Evolutionary conservation across 2,797 vertebrate species (phyloP).

Genomic region (Prunella strophiata): DNA sequence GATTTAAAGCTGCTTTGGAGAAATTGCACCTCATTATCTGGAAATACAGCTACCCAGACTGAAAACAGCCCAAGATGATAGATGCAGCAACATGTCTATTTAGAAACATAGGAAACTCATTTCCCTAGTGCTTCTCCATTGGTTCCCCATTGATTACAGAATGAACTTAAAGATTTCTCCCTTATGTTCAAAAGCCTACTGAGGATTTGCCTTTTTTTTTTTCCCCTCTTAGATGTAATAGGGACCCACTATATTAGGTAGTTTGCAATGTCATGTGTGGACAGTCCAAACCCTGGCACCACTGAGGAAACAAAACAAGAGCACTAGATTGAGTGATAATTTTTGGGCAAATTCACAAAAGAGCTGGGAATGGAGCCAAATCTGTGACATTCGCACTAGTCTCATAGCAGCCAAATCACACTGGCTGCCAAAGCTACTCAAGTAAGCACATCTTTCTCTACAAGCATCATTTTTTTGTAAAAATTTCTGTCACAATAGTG

Average conservation of each 20-base stretch:
- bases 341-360: constrained; percentile 44
- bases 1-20: constrained; percentile 37
- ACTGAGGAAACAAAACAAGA: not conserved
- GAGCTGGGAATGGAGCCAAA: constrained; percentile 17
- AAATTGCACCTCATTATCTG: constrained; percentile 59
- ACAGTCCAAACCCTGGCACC: not conserved
- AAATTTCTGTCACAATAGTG: not conserved
- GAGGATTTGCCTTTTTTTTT: not conserved
- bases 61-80: constrained; percentile 23
- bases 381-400: not conserved
- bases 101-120: not conserved
- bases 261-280: not conserved
- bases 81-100: constrained; percentile 21
- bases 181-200: not conserved
- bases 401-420: not conserved
- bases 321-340: constrained; percentile 1
- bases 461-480: not conserved
- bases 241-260: not conserved
- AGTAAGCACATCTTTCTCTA: constrained; percentile 10
- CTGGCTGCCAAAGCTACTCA: constrained; percentile 7
- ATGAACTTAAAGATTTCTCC: constrained; percentile 26
- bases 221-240: not conserved
- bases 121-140: not conserved
- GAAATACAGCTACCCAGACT: constrained; percentile 29
- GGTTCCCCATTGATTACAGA: constrained; percentile 15